Evolutionary conservation across 1,140 invertebrate species (phyloP).

Genomic region (Coboldia fuscipes): DNA sequence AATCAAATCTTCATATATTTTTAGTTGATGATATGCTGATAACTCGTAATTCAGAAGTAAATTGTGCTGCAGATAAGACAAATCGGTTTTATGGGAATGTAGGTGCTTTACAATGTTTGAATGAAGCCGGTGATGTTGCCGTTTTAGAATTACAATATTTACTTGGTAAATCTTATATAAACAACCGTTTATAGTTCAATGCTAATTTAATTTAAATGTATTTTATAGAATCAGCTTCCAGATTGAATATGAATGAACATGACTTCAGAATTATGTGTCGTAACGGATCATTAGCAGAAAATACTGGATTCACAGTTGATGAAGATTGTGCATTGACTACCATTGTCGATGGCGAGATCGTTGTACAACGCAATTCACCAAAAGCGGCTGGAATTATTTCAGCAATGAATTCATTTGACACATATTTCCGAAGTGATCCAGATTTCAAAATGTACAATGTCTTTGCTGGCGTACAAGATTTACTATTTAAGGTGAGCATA

Average conservation of each 20-base stretch:
- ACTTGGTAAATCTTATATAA: slow-evolving; percentile 6
- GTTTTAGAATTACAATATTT: slow-evolving; percentile 30
- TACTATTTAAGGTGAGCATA: slow-evolving; percentile 28
- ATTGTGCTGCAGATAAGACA: slow-evolving; percentile 19
- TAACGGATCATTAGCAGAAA: slow-evolving; percentile 28
- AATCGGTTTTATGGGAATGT: slow-evolving; percentile 42
- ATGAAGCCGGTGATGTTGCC: slow-evolving; percentile 28
- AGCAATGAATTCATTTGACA: slow-evolving; percentile 20
- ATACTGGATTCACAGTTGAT: slow-evolving; percentile 26
- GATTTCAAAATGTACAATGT: slow-evolving; percentile 22
- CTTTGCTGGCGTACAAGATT: slow-evolving; percentile 24
- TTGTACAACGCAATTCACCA: slow-evolving; percentile 12
- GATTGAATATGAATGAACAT: slow-evolving; percentile 10
- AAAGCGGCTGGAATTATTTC: neutral
- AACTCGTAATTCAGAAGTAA: slow-evolving; percentile 2
- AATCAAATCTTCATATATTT: no score
- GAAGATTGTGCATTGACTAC: slow-evolving; percentile 28
- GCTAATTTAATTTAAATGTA: neutral
- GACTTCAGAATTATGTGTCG: slow-evolving; percentile 28
- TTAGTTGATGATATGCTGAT: no score
- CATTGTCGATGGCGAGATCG: slow-evolving; percentile 33
- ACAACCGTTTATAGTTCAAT: neutral
- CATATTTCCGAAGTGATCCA: slow-evolving; percentile 23
- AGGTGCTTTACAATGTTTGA: slow-evolving; percentile 32
- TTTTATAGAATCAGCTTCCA: neutral